A percentile compares a stretch with the other conserved stretches of the same genome.
Conservation (phyloP, 2,797 vertebrate species). For the Linurgus olivaceus region DNA sequence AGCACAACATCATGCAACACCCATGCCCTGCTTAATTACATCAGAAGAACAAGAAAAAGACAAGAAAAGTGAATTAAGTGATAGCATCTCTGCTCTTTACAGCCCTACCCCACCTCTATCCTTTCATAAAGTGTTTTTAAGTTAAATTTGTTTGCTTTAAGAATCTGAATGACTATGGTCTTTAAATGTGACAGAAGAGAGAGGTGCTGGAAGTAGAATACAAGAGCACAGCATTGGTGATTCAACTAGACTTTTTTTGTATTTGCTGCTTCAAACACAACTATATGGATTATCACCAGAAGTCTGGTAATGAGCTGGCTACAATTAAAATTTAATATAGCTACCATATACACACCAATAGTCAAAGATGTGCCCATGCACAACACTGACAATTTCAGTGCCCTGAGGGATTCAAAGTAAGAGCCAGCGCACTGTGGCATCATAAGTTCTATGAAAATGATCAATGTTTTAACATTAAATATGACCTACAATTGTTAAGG, state of each 20-base stretch:
- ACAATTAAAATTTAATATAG: neutral
- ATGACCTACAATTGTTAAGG: neutral
- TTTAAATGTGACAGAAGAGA: neutral
- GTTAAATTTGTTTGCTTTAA: neutral
- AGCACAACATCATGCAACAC: neutral
- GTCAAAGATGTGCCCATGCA: neutral
- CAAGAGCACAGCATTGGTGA: neutral
- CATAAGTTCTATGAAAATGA: neutral
- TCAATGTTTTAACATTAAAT: neutral
- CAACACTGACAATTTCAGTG: neutral
- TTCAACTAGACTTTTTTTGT: neutral
- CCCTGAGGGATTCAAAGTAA: rapidly evolving
- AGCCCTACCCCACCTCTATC: neutral
- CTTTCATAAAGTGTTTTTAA: neutral
- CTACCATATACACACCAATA: neutral
- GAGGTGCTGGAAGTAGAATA: neutral
- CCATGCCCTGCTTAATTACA: neutral
- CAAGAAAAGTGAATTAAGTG: neutral
- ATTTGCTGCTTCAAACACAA: neutral
- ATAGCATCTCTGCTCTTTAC: neutral
- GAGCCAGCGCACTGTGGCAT: neutral
- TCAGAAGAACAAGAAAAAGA: neutral
- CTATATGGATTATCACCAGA: neutral
- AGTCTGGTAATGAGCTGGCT: neutral
- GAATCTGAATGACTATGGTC: neutral